Evolutionary conservation across 2,888 invertebrate species (phyloP), one percentile per base, ranked within the genome.

Genomic region (Microctonus hyperodae): DNA sequence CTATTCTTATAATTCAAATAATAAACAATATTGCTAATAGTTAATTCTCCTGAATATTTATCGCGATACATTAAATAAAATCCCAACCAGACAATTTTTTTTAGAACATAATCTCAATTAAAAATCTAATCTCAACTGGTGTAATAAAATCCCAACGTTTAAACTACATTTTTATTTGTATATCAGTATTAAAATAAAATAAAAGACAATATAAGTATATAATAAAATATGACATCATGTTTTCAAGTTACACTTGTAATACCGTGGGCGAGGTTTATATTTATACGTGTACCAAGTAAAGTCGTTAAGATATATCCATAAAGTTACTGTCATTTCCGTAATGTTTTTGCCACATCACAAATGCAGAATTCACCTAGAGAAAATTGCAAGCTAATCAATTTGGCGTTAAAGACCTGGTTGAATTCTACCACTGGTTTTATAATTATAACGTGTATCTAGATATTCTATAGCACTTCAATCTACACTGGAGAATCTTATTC

Each of bases 361-460:
- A 55, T 55, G 13, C n/a, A 55, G n/a, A n/a, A n/a, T 9, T n/a
- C 23, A 22, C 1, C 28, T 28, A 44, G 44, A 44, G 16, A 44
- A 44, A n/a, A 44, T 16, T n/a, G 16, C 5, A 44, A 7, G n/a
- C 28, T 16, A 55, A 16, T 31, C 31, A 55, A 55, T 55, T 55
- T 55, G 16, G 31, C 55, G 31, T 55, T 55, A n/a, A 55, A 55
- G 16, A 55, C 28, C 31, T 28, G 31, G 16, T 55, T 55, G 55
- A 55, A 55, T 31, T 55, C 58, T 60, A 56, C 65, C 56, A 58
- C 64, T 59, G 37, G 28, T 31, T 44, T 44, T 69, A 65, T 67
- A 67, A 69, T 71, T 71, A 71, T 48, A 40, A 64, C 56, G 65
- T 55, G 16, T 22, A 7, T 28, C n/a, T n/a, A n/a, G n/a, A n/a